Percentiles rank a stretch among this genome's conserved stretches.
phyloP scores from a whole-genome alignment of 2,113 vertebrate genomes.

The Ceyx melanurus region DNA sequence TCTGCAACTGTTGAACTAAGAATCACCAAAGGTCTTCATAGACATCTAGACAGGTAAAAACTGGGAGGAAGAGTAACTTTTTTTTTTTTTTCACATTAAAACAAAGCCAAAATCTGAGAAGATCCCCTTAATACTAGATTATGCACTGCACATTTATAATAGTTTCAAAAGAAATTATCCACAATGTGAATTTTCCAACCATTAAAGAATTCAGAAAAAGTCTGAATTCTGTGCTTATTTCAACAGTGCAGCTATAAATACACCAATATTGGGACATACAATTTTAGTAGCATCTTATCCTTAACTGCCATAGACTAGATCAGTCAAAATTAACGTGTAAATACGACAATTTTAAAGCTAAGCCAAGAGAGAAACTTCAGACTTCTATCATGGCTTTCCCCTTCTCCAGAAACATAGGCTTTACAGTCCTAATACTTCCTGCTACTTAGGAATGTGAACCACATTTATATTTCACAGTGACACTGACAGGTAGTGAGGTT shows the following conservation, averaged over 20 bases:
- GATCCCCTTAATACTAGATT: background rate
- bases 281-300: background rate
- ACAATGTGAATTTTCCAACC: background rate
- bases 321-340: background rate
- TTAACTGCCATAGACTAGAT: background rate
- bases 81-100: background rate
- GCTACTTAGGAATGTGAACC: background rate
- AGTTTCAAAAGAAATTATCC: background rate
- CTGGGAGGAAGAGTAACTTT: background rate
- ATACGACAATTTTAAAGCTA: background rate
- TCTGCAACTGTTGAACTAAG: background rate
- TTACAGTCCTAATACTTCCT: background rate
- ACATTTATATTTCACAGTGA: background rate
- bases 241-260: background rate
- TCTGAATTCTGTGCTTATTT: background rate
- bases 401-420: background rate
- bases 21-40: background rate
- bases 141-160: fast-evolving
- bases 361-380: background rate
- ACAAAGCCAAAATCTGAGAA: background rate
- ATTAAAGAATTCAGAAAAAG: background rate
- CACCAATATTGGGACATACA: background rate
- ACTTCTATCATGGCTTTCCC: background rate
- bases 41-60: background rate
- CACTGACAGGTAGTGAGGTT: background rate